These are phyloP conservation scores for Otis tarda DNA, from an alignment of 2,113 vertebrate species.

Conservation along the genomic window DNA sequence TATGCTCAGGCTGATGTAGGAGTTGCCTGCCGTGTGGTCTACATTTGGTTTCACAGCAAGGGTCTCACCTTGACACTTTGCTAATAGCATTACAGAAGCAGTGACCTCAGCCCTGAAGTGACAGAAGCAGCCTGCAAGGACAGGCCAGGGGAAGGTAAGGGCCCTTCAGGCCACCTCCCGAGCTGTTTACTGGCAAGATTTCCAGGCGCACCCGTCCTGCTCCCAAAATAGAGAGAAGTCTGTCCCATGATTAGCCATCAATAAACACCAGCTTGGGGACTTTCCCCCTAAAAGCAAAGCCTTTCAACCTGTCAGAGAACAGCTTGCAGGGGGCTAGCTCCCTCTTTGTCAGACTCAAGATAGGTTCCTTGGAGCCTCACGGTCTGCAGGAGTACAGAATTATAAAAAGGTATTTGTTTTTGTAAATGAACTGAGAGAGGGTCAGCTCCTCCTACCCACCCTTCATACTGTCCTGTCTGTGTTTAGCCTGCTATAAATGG, in stretches of 20 bases:
- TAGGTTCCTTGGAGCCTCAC: neutral
- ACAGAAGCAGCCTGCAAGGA: fast-evolving
- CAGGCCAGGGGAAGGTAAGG: neutral
- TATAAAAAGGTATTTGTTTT: neutral
- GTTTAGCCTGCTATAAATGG: neutral
- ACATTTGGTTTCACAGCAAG: fast-evolving
- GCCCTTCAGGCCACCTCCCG: neutral
- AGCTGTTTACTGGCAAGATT: neutral
- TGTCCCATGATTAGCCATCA: neutral
- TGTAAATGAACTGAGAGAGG: neutral
- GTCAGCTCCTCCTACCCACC: neutral
- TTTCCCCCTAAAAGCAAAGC: neutral
- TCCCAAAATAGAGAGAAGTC: neutral
- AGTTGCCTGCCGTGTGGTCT: neutral
- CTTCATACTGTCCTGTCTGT: neutral
- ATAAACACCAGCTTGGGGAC: neutral
- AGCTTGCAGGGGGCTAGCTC: neutral
- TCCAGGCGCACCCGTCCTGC: neutral
- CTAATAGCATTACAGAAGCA: neutral
- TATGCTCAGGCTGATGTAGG: neutral
- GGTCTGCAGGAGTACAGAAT: neutral
- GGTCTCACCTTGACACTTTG: neutral
- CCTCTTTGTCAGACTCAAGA: neutral
- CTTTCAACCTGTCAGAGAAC: neutral
- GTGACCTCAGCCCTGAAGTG: neutral